Conservation (phyloP, 2,888 invertebrate genomes). For the Lapara coniferarum region DNA sequence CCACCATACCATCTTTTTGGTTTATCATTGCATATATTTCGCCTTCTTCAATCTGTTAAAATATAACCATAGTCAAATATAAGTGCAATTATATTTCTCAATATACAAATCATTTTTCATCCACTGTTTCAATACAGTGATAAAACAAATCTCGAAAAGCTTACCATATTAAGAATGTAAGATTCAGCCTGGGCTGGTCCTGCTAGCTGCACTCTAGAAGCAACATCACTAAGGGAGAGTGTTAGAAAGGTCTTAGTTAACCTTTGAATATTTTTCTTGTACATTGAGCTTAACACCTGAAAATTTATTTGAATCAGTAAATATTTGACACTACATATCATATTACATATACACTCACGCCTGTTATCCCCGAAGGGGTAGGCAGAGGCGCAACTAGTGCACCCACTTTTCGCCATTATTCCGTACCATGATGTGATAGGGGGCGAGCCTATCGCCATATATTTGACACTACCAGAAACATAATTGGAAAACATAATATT, state of each 20-base stretch:
- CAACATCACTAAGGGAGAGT: slow-evolving; percentile 93
- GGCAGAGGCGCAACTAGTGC: too few species aligned
- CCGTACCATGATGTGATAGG: too few species aligned
- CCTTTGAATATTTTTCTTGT: slow-evolving; percentile 98
- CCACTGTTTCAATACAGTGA: neutral
- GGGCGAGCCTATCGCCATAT: too few species aligned
- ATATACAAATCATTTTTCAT: neutral
- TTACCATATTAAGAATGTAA: slow-evolving; percentile 97
- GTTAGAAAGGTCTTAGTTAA: slow-evolving; percentile 97
- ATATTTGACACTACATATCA: neutral
- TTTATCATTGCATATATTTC: slow-evolving; percentile 98
- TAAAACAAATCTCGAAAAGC: slow-evolving; percentile 33
- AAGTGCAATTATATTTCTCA: too few species aligned
- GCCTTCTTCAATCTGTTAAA: slow-evolving; percentile 94
- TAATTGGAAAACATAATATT: too few species aligned
- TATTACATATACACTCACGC: too few species aligned
- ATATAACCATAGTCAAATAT: neutral
- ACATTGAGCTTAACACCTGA: slow-evolving; percentile 93
- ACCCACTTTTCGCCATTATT: too few species aligned
- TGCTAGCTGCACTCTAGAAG: slow-evolving; percentile 93
- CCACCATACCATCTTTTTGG: slow-evolving; percentile 99
- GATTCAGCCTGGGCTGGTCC: slow-evolving; percentile 95
- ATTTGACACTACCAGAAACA: neutral
- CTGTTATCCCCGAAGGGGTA: too few species aligned
- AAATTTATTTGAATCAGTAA: slow-evolving; percentile 34